These are phyloP conservation scores for Dasysyrphus tricinctus DNA, from an alignment of 2,888 invertebrate genomes.

Conservation along the genomic window DNA sequence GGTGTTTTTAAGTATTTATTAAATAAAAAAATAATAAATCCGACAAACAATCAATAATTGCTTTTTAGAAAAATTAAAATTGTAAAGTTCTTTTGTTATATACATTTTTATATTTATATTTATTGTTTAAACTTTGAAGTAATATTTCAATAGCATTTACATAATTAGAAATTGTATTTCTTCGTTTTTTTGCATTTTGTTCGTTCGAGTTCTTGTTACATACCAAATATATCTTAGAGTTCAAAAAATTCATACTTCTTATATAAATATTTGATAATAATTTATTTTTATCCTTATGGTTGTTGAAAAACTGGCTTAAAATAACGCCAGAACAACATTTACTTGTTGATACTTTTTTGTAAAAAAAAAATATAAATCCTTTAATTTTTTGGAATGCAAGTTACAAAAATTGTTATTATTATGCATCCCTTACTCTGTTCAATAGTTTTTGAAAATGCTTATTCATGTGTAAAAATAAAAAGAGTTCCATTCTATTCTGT, in stretches of 20 bases:
- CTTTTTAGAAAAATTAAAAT: slow-evolving; percentile 11
- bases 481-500: slow-evolving; percentile 21
- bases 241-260: slow-evolving; percentile 30
- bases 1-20: too few relatives aligned
- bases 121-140: neutral
- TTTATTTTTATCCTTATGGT: neutral
- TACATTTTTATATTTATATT: neutral
- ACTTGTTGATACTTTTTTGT: neutral
- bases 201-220: slow-evolving; percentile 70
- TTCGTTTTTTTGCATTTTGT: slow-evolving; percentile 74
- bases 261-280: neutral
- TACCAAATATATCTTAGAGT: neutral
- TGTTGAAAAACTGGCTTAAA: slow-evolving; percentile 40
- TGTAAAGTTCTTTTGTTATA: neutral
- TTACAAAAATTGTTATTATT: slow-evolving; percentile 42
- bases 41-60: slow-evolving; percentile 14
- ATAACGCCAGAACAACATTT: slow-evolving; percentile 31
- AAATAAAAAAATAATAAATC: too few relatives aligned
- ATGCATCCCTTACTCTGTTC: slow-evolving; percentile 67
- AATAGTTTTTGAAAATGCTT: slow-evolving; percentile 28
- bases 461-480: slow-evolving; percentile 49
- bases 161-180: slow-evolving; percentile 38
- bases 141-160: slow-evolving; percentile 4
- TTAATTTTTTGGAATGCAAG: slow-evolving; percentile 59
- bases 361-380: slow-evolving; percentile 1